A percentile compares a stretch with the other conserved stretches of the same genome.
Conservation (phyloP, 2,797 vertebrate species). For the Ispidina lecontei region DNA sequence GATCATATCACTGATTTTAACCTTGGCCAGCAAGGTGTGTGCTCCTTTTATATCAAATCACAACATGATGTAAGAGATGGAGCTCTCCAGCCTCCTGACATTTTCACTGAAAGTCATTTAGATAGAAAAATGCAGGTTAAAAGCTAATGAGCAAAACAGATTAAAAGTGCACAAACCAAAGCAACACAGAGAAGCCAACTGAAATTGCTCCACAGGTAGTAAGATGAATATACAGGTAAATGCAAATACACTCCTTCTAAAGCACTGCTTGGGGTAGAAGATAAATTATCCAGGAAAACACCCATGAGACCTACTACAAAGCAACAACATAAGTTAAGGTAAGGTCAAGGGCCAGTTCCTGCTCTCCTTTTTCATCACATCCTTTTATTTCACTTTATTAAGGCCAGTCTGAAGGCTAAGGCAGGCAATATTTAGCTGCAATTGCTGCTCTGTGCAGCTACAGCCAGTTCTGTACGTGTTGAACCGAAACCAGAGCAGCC, state of each 20-base stretch:
- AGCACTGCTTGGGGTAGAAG: not conserved
- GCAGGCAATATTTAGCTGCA: not conserved
- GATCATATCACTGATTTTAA: not conserved
- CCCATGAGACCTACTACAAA: not conserved
- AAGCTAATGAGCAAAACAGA: not conserved
- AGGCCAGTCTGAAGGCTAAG: not conserved
- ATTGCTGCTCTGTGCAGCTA: not conserved
- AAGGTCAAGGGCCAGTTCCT: not conserved
- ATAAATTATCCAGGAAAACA: not conserved
- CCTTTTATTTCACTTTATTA: not conserved
- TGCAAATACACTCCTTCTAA: not conserved
- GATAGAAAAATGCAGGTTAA: not conserved
- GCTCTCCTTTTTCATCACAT: not conserved
- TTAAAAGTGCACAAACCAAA: not conserved
- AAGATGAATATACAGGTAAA: not conserved
- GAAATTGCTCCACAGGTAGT: not conserved
- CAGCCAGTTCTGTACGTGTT: not conserved
- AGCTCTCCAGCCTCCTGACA: not conserved
- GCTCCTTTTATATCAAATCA: not conserved
- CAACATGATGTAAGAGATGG: not conserved
- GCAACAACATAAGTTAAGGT: not conserved
- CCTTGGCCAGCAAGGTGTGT: not conserved
- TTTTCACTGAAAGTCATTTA: not conserved
- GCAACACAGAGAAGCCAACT: rapidly evolving
- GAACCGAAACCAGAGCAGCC: constrained; percentile 39